phyloP scores from a whole-genome alignment of 2,113 vertebrate genomes.

The Drymodes brunneopygia region DNA sequence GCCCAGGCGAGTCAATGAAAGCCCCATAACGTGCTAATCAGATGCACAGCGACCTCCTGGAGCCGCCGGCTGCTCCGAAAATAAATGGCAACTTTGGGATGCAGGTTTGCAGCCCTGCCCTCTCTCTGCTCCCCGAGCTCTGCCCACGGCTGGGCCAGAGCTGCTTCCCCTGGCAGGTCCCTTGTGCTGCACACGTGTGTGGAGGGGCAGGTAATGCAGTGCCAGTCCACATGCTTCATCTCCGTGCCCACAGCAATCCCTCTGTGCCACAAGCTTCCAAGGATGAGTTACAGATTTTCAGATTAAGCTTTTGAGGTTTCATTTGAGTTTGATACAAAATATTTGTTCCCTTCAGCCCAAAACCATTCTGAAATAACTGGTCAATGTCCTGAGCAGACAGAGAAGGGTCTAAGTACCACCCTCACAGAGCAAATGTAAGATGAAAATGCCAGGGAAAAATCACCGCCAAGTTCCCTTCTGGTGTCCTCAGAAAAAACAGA shows the following conservation, averaged over 20 bases:
- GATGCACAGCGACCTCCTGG: slow-evolving; percentile 78
- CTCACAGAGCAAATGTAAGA: neutral
- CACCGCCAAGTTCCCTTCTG: neutral
- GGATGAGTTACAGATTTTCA: neutral
- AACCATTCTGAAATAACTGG: neutral
- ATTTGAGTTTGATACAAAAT: neutral
- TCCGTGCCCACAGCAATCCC: neutral
- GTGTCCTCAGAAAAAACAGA: neutral
- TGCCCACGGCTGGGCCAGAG: neutral
- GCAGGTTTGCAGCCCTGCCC: neutral
- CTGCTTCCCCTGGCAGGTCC: fast-evolving
- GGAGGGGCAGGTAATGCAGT: fast-evolving
- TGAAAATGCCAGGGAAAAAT: neutral
- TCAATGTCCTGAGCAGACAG: neutral
- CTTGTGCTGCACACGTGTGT: fast-evolving
- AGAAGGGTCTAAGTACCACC: neutral
- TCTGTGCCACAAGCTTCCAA: neutral
- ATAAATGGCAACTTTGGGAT: neutral
- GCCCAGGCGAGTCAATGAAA: slow-evolving; percentile 86
- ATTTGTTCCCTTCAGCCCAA: neutral
- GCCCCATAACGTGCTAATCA: slow-evolving; percentile 83
- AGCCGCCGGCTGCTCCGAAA: slow-evolving; percentile 32
- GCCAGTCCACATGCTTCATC: fast-evolving
- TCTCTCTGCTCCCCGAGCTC: neutral
- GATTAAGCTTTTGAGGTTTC: neutral